These are phyloP conservation scores for Elymnias hypermnestra DNA, from an alignment of 1,140 invertebrate species.

Conservation along the genomic window DNA sequence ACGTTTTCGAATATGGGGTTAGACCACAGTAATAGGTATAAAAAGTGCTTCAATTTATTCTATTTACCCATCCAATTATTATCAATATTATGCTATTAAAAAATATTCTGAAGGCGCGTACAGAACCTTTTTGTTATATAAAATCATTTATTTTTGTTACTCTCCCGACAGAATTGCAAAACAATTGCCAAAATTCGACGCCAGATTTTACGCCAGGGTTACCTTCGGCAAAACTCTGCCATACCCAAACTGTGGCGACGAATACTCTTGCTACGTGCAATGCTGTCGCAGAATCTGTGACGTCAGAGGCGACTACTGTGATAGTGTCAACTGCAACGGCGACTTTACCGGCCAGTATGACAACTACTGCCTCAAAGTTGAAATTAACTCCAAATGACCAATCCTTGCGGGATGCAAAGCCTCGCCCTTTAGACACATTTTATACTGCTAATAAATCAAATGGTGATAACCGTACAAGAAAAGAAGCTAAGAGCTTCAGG, in stretches of 20 bases:
- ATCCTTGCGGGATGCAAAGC: conserved; percentile 3
- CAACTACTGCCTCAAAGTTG: not conserved
- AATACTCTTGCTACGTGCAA: not conserved
- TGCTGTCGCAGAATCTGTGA: not conserved
- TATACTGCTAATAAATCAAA: conserved; percentile 24
- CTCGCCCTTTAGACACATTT: conserved; percentile 6
- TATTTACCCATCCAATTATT: too few relatives aligned
- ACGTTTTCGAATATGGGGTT: too few relatives aligned
- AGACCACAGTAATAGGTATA: too few relatives aligned
- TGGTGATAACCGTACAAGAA: conserved; percentile 26
- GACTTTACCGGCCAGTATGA: not conserved
- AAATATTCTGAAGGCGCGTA: too few relatives aligned
- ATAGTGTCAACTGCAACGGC: not conserved
- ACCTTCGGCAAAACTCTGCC: too few relatives aligned
- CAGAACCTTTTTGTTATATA: too few relatives aligned
- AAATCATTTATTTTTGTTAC: too few relatives aligned
- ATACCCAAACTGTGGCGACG: not conserved
- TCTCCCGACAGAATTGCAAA: too few relatives aligned
- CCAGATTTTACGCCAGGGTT: too few relatives aligned
- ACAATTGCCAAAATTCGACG: too few relatives aligned
- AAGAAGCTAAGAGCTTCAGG: conserved; percentile 37
- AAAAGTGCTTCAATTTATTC: too few relatives aligned
- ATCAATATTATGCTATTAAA: too few relatives aligned
- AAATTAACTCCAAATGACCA: conserved; percentile 2
- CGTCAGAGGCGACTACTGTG: not conserved